Conservation (phyloP, 2,888 invertebrate genomes). For the Sycophila texana region DNA sequence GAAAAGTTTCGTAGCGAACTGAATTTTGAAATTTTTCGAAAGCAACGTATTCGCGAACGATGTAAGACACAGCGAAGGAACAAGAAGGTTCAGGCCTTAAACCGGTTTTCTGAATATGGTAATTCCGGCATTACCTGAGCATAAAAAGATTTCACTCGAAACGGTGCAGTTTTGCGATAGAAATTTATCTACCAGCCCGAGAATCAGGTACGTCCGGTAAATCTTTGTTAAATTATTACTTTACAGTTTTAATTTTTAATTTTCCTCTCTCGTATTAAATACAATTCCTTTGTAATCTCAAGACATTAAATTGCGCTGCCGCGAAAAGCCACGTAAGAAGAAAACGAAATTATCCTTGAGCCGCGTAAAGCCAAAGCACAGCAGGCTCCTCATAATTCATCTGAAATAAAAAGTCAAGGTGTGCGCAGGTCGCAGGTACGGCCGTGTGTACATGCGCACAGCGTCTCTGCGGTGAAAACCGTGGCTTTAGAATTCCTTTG, state of each 20-base stretch:
- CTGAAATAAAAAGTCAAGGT: no score
- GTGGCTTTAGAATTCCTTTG: slow-evolving; percentile 25
- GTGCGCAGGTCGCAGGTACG: neutral
- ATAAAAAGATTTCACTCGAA: neutral
- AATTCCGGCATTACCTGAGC: slow-evolving; percentile 1
- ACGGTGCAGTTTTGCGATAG: neutral
- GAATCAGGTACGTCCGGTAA: neutral
- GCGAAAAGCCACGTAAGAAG: no score
- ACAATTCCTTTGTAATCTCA: no score
- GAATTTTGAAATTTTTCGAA: slow-evolving; percentile 40
- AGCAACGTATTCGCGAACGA: slow-evolving; percentile 8
- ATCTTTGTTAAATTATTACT: neutral
- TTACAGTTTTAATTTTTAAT: neutral
- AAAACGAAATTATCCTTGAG: neutral
- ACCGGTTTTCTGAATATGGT: slow-evolving; percentile 30
- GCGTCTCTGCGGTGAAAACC: neutral
- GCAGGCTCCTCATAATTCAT: neutral
- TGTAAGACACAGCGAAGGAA: slow-evolving; percentile 9
- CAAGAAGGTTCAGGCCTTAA: neutral
- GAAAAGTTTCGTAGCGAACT: slow-evolving; percentile 37
- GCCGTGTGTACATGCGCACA: neutral
- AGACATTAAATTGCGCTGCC: no score
- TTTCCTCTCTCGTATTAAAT: neutral
- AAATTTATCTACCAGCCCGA: neutral
- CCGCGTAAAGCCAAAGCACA: neutral